Conservation (phyloP, 2,888 invertebrate genomes). For the Epinotia brunnichana region DNA sequence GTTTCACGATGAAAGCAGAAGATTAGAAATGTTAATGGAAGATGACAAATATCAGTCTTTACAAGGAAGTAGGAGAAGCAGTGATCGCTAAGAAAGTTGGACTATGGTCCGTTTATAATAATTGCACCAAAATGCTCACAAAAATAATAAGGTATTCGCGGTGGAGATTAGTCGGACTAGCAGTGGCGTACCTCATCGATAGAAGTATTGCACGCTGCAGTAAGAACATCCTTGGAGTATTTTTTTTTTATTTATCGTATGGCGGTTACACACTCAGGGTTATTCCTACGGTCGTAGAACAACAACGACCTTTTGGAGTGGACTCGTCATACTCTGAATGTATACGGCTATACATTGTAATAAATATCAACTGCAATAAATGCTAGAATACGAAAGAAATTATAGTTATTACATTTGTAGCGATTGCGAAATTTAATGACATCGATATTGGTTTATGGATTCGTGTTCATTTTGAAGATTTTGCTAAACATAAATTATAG, state of each 20-base stretch:
- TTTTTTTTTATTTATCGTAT: no score
- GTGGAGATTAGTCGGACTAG: conserved; percentile 2
- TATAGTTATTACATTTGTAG: no score
- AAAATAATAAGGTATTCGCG: not conserved
- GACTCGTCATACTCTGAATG: no score
- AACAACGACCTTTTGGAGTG: no score
- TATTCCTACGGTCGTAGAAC: no score
- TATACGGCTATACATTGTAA: not conserved
- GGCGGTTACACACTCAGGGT: no score
- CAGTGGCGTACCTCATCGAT: fast-evolving
- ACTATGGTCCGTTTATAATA: not conserved
- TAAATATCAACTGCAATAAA: not conserved
- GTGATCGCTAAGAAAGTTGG: no score
- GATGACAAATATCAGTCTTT: not conserved
- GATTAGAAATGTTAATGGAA: not conserved
- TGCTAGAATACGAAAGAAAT: not conserved
- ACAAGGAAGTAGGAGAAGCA: not conserved
- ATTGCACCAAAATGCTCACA: conserved; percentile 11
- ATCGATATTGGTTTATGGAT: not conserved
- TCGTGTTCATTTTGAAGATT: not conserved
- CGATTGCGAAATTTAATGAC: not conserved
- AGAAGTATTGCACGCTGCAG: not conserved
- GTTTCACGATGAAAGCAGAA: not conserved
- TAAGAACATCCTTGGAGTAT: not conserved
- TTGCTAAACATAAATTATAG: not conserved